Conservation (phyloP, 35 echinoderm and acorn worm genomes). For the Heliocidaris erythrogramma region DNA sequence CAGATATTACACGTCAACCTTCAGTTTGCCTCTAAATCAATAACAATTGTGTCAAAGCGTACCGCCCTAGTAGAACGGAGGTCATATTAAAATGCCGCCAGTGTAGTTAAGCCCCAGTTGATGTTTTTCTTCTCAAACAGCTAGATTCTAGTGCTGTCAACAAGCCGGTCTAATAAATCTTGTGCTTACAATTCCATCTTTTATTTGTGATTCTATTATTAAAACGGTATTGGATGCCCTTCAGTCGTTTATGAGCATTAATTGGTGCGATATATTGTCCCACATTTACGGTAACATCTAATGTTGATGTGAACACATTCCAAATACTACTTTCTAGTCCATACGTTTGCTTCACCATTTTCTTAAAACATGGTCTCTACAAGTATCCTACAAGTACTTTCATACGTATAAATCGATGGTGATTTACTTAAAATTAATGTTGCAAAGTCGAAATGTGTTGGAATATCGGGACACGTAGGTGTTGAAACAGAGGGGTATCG, state of each 20-base stretch:
- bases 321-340: background rate
- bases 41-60: background rate
- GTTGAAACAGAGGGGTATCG: no score
- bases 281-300: background rate
- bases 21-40: background rate
- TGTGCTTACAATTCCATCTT: background rate
- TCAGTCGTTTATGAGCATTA: no score
- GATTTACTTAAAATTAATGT: no score
- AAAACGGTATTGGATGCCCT: no score
- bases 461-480: no score
- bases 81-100: background rate
- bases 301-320: background rate
- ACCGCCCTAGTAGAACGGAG: background rate
- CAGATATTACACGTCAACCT: background rate
- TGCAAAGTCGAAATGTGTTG: no score
- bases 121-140: background rate
- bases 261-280: no score
- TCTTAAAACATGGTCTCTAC: no score
- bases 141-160: background rate
- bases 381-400: no score
- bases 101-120: background rate
- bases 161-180: background rate
- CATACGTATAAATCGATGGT: no score
- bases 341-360: background rate
- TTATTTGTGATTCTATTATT: no score